phyloP scores from a whole-genome alignment of 2,888 invertebrate species.

The Erpobdella octoculata region DNA sequence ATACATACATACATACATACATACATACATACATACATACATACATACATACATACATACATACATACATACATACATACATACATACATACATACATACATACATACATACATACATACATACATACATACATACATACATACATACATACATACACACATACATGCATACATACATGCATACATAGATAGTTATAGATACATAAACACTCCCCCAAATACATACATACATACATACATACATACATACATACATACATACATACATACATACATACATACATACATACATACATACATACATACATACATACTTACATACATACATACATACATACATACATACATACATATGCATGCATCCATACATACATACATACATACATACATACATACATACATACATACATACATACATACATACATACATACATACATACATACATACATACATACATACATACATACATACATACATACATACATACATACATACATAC shows the following conservation, averaged over 20 bases:
- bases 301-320: slow-evolving; percentile 23
- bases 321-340: neutral
- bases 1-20: too few relatives aligned
- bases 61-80: too few relatives aligned
- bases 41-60: too few relatives aligned
- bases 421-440: slow-evolving; percentile 28
- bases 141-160: too few relatives aligned
- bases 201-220: too few relatives aligned
- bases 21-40: too few relatives aligned
- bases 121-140: too few relatives aligned
- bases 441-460: slow-evolving; percentile 17
- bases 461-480: slow-evolving; percentile 5
- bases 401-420: slow-evolving; percentile 26
- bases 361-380: slow-evolving; percentile 3
- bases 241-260: slow-evolving; percentile 10
- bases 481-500: neutral
- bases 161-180: neutral
- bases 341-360: too few relatives aligned
- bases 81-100: too few relatives aligned
- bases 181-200: too few relatives aligned
- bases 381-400: slow-evolving; percentile 28
- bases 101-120: too few relatives aligned
- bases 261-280: neutral
- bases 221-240: neutral
- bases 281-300: slow-evolving; percentile 15